Percentiles rank a stretch among this genome's conserved stretches.
Conservation (phyloP, 2,888 invertebrate species). For the Caenorhabditis zanzibari region DNA sequence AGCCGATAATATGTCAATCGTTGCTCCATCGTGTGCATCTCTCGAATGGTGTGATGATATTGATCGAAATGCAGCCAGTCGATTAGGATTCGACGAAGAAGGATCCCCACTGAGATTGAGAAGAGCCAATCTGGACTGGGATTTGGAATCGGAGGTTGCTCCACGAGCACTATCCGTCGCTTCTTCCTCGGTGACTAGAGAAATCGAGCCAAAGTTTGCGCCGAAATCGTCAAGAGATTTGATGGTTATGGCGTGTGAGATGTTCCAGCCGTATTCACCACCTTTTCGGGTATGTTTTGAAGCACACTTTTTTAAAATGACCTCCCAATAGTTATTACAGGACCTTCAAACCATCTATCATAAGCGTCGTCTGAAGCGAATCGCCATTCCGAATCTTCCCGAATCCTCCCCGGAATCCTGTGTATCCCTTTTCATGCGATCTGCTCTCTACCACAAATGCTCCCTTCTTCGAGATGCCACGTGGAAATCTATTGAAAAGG, state of each 20-base stretch:
- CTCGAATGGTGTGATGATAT: slow-evolving; percentile 78
- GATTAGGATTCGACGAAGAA: slow-evolving; percentile 49
- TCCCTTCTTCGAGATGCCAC: slow-evolving; percentile 49
- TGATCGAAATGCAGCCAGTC: slow-evolving; percentile 27
- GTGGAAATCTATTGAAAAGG: slow-evolving; percentile 59
- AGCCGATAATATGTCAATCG: slow-evolving; percentile 60
- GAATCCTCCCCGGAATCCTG: slow-evolving; percentile 21
- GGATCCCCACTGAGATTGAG: slow-evolving; percentile 28
- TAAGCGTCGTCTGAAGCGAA: slow-evolving; percentile 56
- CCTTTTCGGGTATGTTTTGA: slow-evolving; percentile 67
- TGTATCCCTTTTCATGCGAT: slow-evolving; percentile 45
- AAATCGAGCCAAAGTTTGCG: slow-evolving; percentile 49
- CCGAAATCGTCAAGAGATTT: slow-evolving; percentile 70
- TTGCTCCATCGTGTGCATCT: slow-evolving; percentile 72
- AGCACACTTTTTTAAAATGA: no score
- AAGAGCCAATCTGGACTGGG: slow-evolving; percentile 63
- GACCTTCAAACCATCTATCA: slow-evolving; percentile 63
- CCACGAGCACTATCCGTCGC: slow-evolving; percentile 27
- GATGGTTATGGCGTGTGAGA: slow-evolving; percentile 75
- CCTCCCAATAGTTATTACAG: slow-evolving; percentile 29
- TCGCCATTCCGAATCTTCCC: slow-evolving; percentile 37
- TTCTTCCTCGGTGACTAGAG: slow-evolving; percentile 36
- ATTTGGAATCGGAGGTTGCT: slow-evolving; percentile 46
- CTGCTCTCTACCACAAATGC: slow-evolving; percentile 60
- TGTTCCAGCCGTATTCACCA: slow-evolving; percentile 71